phyloP scores from a whole-genome alignment of 1,140 invertebrate species.

The Eubasilissa regina region DNA sequence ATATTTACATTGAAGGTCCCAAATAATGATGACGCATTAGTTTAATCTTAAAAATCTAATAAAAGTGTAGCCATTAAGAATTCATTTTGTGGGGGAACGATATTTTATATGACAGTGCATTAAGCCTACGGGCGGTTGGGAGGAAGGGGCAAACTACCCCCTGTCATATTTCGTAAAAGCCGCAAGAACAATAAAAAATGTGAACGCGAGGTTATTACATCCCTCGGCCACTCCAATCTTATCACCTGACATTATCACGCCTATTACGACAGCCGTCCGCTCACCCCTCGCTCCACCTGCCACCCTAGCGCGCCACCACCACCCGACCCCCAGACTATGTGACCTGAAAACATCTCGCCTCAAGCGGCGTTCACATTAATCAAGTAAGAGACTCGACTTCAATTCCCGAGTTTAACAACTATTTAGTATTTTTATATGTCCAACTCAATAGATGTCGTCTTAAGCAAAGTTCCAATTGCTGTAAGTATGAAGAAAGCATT shows the following conservation, averaged over 20 bases:
- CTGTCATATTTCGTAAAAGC: conserved; percentile 45
- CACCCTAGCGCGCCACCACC: not conserved
- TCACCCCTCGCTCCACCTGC: not conserved
- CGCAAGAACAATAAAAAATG: conserved; percentile 57
- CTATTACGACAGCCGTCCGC: conserved; percentile 52
- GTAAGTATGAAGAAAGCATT: too few relatives aligned
- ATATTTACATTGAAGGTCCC: not conserved
- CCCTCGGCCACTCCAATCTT: conserved; percentile 56
- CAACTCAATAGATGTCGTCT: too few relatives aligned
- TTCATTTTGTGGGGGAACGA: not conserved
- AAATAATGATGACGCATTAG: conserved; percentile 19
- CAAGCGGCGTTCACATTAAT: not conserved
- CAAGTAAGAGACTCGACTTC: not conserved
- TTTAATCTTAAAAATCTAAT: conserved; percentile 31
- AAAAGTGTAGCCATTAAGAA: conserved; percentile 39
- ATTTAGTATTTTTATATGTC: too few relatives aligned
- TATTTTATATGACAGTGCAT: conserved; percentile 39
- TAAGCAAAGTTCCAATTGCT: too few relatives aligned
- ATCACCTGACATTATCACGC: conserved; percentile 58
- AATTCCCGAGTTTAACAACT: too few relatives aligned
- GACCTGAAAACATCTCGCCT: conserved; percentile 44
- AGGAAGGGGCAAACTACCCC: conserved; percentile 16
- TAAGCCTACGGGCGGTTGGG: not conserved
- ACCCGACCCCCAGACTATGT: conserved; percentile 2
- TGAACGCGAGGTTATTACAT: conserved; percentile 57